These are phyloP conservation scores for Bombus ignitus DNA, from an alignment of 1,140 invertebrate species.

Conservation along the genomic window DNA sequence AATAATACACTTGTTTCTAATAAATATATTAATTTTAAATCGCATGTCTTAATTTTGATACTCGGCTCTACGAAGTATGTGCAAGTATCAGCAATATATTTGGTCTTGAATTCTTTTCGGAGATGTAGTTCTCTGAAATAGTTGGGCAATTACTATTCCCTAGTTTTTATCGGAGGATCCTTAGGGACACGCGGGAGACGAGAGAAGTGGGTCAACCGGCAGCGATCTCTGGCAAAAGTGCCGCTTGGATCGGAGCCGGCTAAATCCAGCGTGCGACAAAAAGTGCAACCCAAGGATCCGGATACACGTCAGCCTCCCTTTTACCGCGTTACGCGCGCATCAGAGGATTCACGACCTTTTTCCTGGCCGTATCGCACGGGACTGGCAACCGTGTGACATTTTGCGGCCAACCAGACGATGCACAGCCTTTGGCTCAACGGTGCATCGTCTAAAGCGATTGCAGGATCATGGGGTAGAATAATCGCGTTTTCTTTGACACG, in stretches of 20 bases:
- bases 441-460: conserved; percentile 11
- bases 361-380: not conserved
- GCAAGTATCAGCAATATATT: not conserved
- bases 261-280: conserved; percentile 58
- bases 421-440: not conserved
- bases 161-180: not conserved
- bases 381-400: conserved; percentile 35
- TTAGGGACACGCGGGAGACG: not conserved
- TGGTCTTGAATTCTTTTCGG: not conserved
- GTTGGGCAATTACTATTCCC: not conserved
- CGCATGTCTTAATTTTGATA: not conserved
- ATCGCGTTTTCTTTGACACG: not conserved
- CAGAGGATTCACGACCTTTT: conserved; percentile 29
- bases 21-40: no score
- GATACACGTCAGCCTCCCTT: conserved; percentile 37
- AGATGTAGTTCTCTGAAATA: not conserved
- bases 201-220: conserved; percentile 44
- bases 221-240: conserved; percentile 34
- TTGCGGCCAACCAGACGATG: conserved; percentile 5
- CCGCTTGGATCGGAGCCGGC: conserved; percentile 27
- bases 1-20: no score
- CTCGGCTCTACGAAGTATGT: not conserved
- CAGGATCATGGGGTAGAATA: not conserved
- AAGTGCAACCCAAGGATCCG: conserved; percentile 47
- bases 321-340: conserved; percentile 54